Base-by-base conservation (phyloP, 2,113 vertebrate genomes). In the Zapus hudsonius region DNA sequence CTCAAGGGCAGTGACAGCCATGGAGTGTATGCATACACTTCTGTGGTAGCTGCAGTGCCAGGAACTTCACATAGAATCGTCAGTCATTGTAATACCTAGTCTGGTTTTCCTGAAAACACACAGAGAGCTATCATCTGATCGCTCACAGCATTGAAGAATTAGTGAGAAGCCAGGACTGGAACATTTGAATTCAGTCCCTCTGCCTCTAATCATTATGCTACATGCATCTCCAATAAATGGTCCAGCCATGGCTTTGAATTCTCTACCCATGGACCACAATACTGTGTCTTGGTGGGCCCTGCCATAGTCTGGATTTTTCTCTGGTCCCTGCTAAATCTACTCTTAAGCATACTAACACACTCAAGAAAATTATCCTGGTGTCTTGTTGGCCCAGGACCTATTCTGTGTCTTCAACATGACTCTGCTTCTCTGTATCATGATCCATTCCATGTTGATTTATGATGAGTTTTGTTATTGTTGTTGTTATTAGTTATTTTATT, bases 171-270 rank as follows among this genome's bases (percentile, higher is more conserved):
- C 17, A 29, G 42, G 73, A 66, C 2, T 29, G 27, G 27, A 29
- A 59, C 3, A 7, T 70, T 52, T 2, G 69, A 3, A 19, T 82
- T 33, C 59, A 74, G 16, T 27, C 4, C 22, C 55, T 6, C 17
- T 47, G 40, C 75, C 40, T 84, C 69, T 40, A 7, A 8, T 5
- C 0, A 1, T 40, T 36, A 10, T 19, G 7, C 27, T 11, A 0
- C 0, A 0, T 4, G 9, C 20, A 44, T 5, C 38, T 31, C 29
- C n/a, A 12, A 7, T 20, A 42, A 36, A 20, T 19, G 3, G 25
- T 40, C 57, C 13, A 0, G 47, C 38, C 33, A 0, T 0, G 13
- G 33, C 11, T 12, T 0, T 0, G 4, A 27, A 36, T 23, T 13
- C 47, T 17, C 9, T 11, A 0, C 22, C 13, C 9, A 0, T 0